Conservation (phyloP, 2,113 vertebrate genomes). For the Engraulis encrasicolus region DNA sequence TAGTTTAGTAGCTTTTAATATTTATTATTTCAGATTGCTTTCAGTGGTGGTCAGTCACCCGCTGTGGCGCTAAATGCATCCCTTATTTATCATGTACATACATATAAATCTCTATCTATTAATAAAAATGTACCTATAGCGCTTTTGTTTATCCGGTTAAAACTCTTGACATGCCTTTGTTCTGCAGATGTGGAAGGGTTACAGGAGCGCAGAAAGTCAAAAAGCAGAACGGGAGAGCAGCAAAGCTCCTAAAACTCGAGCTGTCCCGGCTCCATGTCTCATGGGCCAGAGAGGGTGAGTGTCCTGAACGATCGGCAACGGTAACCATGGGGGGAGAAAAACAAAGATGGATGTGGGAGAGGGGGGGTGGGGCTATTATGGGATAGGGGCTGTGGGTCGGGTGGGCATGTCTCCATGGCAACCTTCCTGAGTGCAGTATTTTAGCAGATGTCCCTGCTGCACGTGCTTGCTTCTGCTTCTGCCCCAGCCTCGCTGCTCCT, state of each 20-base stretch:
- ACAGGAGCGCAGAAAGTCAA: conserved; percentile 93
- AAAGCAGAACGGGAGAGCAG: conserved; percentile 96
- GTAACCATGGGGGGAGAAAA: conserved; percentile 64
- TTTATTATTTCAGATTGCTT: conserved; percentile 17
- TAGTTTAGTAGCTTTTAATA: background rate
- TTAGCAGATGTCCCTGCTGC: conserved; percentile 69
- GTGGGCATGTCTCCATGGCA: conserved; percentile 65
- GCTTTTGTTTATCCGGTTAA: conserved; percentile 59
- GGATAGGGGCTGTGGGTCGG: background rate
- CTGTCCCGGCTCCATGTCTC: conserved; percentile 79
- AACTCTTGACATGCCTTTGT: conserved; percentile 93
- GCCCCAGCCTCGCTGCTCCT: conserved; percentile 1
- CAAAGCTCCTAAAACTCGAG: conserved; percentile 91
- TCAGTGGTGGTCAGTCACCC: background rate
- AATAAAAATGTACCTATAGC: background rate
- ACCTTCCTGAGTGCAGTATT: conserved; percentile 60
- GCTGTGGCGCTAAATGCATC: background rate
- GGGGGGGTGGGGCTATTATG: conserved; percentile 9
- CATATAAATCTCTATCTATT: background rate
- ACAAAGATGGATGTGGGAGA: conserved; percentile 69
- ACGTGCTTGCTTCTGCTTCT: conserved; percentile 53
- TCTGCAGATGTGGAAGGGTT: conserved; percentile 97
- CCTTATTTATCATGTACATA: conserved; percentile 12
- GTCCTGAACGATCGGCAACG: conserved; percentile 60
- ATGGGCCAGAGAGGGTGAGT: conserved; percentile 94